phyloP scores from a whole-genome alignment of 2,888 invertebrate species.

The Amiota minor region DNA sequence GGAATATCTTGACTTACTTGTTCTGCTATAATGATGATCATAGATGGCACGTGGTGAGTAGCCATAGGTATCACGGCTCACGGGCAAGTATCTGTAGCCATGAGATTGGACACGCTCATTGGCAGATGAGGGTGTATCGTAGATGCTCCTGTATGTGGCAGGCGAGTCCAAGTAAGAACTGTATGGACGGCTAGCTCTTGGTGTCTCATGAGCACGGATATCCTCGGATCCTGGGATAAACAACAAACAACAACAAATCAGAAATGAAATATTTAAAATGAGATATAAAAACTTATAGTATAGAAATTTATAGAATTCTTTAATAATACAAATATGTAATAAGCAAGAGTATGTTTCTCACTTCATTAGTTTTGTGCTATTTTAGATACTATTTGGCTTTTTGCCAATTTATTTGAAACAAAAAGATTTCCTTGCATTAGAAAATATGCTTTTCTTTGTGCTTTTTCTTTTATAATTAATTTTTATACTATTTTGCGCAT shows the following conservation, averaged over 20 bases:
- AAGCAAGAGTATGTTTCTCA: conserved; percentile 31
- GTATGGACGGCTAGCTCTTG: conserved; percentile 79
- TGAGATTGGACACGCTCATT: conserved; percentile 89
- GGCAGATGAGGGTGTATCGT: conserved; percentile 86
- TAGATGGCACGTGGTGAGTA: conserved; percentile 91
- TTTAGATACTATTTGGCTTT: conserved; percentile 54
- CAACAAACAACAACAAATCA: conserved; percentile 13
- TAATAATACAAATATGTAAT: conserved; percentile 19
- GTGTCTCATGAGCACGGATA: conserved; percentile 90
- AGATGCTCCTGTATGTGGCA: conserved; percentile 88
- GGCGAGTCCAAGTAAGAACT: conserved; percentile 84
- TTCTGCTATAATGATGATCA: conserved; percentile 89
- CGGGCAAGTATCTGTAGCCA: conserved; percentile 92
- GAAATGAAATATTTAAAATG: neutral
- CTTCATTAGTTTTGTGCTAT: conserved; percentile 57
- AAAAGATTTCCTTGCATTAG: conserved; percentile 31
- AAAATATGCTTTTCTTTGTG: conserved; percentile 23
- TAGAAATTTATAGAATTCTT: conserved; percentile 1
- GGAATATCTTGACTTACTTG: conserved; percentile 79
- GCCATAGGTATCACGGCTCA: conserved; percentile 91
- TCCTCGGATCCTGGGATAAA: conserved; percentile 85
- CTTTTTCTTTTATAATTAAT: conserved; percentile 43
- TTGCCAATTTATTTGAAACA: conserved; percentile 48
- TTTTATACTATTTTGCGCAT: conserved; percentile 56
- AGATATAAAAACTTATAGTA: neutral